Conservation (phyloP, 2,113 vertebrate genomes). For the Saguinus imperator region DNA sequence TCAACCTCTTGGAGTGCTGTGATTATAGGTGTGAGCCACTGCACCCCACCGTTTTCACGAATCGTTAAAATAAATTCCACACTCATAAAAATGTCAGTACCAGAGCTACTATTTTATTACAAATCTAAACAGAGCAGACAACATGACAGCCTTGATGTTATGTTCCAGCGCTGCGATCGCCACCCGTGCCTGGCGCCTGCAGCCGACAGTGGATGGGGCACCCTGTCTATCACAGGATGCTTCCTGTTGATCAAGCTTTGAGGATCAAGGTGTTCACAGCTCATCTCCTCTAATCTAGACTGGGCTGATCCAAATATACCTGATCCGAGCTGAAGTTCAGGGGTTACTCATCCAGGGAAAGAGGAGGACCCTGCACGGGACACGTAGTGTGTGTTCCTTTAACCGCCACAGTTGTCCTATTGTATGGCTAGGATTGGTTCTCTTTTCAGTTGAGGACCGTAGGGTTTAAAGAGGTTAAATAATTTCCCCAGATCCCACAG, state of each 20-base stretch:
- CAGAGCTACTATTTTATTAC: neutral
- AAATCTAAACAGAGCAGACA: neutral
- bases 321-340: too few relatives aligned
- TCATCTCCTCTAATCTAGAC: neutral
- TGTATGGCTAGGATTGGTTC: too few relatives aligned
- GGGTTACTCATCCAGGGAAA: neutral
- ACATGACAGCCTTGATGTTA: neutral
- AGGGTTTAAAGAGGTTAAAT: neutral
- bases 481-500: neutral
- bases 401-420: neutral
- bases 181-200: too few relatives aligned
- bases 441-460: neutral
- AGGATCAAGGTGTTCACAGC: neutral
- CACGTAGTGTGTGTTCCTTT: accelerated
- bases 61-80: neutral
- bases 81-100: neutral
- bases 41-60: too few relatives aligned
- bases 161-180: neutral
- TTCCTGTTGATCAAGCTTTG: neutral
- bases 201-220: neutral
- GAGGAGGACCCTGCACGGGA: neutral
- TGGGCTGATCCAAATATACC: neutral
- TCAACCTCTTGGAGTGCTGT: too few relatives aligned
- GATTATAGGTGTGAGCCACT: too few relatives aligned
- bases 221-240: too few relatives aligned